Evolutionary conservation across 2,888 invertebrate genomes (phyloP).

Genomic region (Meiosimyza decipiens): DNA sequence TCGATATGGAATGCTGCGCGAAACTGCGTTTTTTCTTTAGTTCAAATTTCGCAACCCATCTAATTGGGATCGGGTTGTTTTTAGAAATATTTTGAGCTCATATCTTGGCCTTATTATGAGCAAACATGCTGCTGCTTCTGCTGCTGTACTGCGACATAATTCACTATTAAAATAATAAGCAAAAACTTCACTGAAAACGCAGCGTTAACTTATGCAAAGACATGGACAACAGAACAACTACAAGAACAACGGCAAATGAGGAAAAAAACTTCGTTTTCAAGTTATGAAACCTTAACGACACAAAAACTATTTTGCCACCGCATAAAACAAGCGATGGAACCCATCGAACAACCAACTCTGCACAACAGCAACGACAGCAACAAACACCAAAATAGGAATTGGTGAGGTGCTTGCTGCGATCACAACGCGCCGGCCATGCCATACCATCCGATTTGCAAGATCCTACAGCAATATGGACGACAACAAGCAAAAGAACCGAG

Average conservation of each 20-base stretch:
- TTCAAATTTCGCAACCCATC: not conserved
- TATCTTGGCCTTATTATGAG: too few species aligned
- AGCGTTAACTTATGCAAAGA: conserved; percentile 19
- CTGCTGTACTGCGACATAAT: conserved; percentile 9
- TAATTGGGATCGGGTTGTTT: conserved; percentile 7
- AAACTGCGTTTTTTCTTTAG: too few species aligned
- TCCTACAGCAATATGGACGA: conserved; percentile 22
- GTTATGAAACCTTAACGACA: conserved; percentile 36
- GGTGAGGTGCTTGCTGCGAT: conserved; percentile 33
- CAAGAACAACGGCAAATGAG: conserved; percentile 8
- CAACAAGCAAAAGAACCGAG: not conserved
- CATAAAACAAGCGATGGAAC: conserved; percentile 23
- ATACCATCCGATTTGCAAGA: conserved; percentile 9
- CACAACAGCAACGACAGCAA: conserved; percentile 8
- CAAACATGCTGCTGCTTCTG: too few species aligned
- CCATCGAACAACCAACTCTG: not conserved
- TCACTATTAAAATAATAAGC: conserved; percentile 31
- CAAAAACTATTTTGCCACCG: conserved; percentile 32
- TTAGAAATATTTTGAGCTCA: conserved; percentile 1
- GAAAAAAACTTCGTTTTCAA: conserved; percentile 10
- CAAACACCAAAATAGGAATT: conserved; percentile 33
- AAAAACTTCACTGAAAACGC: not conserved
- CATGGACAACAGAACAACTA: conserved; percentile 7
- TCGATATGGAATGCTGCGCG: too few species aligned
- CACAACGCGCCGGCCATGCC: not conserved